Evolutionary conservation across 2,113 vertebrate genomes (phyloP), one percentile per base, ranked within the genome.

Genomic region (Lonchura striata): DNA sequence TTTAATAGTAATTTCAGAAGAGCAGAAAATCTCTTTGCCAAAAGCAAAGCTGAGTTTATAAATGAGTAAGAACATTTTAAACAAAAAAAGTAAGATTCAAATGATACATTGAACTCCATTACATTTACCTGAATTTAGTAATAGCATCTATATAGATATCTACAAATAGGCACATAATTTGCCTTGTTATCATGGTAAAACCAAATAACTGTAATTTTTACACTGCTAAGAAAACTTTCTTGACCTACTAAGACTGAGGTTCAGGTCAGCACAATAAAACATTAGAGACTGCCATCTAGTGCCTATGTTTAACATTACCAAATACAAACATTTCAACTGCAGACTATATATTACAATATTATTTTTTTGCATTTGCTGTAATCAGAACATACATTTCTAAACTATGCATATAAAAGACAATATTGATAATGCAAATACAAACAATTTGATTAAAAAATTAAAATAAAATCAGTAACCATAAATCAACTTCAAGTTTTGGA

Each of bases 211-310:
- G 30, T 18, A 19, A 18, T 54, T 72, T 71, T 39, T 28, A 79
- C 14, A 56, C 9, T 37, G 20, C 19, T 65, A 89, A 13, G 68
- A 82, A 89, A 90, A 57, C 7, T 24, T 18, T 52, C 15, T 57
- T 33, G 24, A 54, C 4, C 6, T 42, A 61, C 9, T 23, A 10
- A 84, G 53, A 27, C 59, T 27, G 28, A 83, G 21, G 42, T 41
- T 59, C 56, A 63, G 33, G 20, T 42, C 7, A 88, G 15, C 33
- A 39, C 28, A 49, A 52, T 71, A 70, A 78, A 25, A 15, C 27
- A 37, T n/a, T 13, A 66, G 4, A 86, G 70, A 76, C 86, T 97
- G 97, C 96, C 97, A 95, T 59, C 96, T 97, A 94, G 90, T 63
- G 96, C 61, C 39, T 30, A 24, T 10, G 13, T 76, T 68, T 84